Evolutionary conservation across 2,888 invertebrate species (phyloP), one percentile per base, ranked within the genome.

Genomic region (Volucella inanis): DNA sequence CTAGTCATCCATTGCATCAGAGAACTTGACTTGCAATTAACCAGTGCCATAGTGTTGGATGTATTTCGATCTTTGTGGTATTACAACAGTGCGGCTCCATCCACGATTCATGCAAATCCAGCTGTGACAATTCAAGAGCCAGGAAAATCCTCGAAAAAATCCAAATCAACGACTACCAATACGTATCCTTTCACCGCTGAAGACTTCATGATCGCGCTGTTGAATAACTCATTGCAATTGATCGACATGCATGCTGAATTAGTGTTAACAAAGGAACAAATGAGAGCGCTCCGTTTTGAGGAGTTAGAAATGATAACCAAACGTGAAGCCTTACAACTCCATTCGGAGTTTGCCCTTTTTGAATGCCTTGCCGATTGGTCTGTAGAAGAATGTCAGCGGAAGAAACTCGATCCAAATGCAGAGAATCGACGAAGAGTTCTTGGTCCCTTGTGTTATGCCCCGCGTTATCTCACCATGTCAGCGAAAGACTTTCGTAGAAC

Each of bases 171-270:
- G 54, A 83, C 78, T 59, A 88, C 88, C 39, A 90, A 90, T 71
- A 88, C 90, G n/a, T 90, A 90, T 88, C 91, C 91, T 41, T 91
- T 92, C 71, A 91, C 92, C 49, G 91, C 91, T 43, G 92, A 92
- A 75, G 92, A 92, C 78, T 91, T 90, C 76, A 90, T 92, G 70
- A 90, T 91, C 49, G 92, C 92, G 8, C 79, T 92, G 87, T 87
- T 92, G 55, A 91, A 90, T 83, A 92, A 92, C 79, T 90, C 91
- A 2, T 88, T 92, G 18, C 92, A 92, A 84, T 87, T 92, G 61
- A 92, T 92, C 74, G 92, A 92, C 43, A 92, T 92, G 92, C 91
- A 92, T 39, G 92, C 92, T n/a, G 91, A 90, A 82, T 88, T 90
- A 62, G 87, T 92, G 67, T 88, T 92, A 22, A 89, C 89, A 54